Base-by-base conservation (phyloP, 2,797 vertebrate genomes). In the Anguilla marmorata region DNA sequence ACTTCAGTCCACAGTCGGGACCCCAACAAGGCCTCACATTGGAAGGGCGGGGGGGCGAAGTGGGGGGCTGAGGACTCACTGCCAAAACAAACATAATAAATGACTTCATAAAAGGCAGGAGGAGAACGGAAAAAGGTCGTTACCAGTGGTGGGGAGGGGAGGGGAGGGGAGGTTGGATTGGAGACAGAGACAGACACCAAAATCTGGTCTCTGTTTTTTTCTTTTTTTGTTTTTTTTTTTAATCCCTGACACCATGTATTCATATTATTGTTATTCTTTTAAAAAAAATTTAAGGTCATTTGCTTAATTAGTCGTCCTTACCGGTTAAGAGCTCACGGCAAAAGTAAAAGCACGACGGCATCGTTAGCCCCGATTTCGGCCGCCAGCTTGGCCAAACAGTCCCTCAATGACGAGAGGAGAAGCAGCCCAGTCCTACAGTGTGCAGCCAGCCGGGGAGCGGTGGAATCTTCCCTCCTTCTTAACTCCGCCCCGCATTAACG, bases 1-100 rank as follows among this genome's bases (percentile, higher is more conserved):
- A 41, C 45, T 85, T 30, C n/a, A 88, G 87, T 76, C 87, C 69
- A 9, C 33, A 88, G 87, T 9, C 63, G 72, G 74, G 63, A 63
- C 87, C 69, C 63, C 76, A 48, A 16, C 74, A 4, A 41, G 74
- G 74, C 76, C 45, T 37, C 16, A 0, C 12, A 50, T 1, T 2
- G 33, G 21, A 60, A 16, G 1, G 58, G 58, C 54, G 9, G 16
- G 54, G 54, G 54, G 9, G 54, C 37, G 37, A 37, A 16, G 54
- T 6, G 60, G n/a, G 30, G 48, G 80, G 52, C 83, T 45, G 48
- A 72, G 50, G 50, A 41, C 45, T 66, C n/a, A 19, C 72, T 24
- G 76, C 41, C 76, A 80, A 80, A 80, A 80, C 41, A 48, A 50
- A n/a, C 3, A 48, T 1, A 80, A 80, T 21, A 80, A 80, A 80